Evolutionary conservation across 2,113 vertebrate genomes (phyloP).

Genomic region (Rhabdomys dilectus): DNA sequence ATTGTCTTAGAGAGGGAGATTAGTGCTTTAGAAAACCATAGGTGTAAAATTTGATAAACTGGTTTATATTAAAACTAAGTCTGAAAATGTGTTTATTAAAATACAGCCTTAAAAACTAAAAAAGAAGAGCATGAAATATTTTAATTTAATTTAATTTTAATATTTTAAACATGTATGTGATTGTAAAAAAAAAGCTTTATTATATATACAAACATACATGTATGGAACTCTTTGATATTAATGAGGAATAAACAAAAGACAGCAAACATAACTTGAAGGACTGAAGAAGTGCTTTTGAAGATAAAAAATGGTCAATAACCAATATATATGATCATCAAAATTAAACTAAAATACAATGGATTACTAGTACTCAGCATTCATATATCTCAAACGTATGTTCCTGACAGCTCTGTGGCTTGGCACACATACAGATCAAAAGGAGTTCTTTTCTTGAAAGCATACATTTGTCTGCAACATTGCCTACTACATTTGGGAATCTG

Average conservation of each 20-base stretch:
- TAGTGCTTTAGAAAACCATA: background rate
- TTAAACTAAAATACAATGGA: background rate
- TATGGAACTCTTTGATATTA: background rate
- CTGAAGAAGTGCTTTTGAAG: background rate
- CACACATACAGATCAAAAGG: background rate
- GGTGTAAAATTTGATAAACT: background rate
- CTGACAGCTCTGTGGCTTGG: background rate
- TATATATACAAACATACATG: background rate
- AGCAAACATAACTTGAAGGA: conserved; percentile 18
- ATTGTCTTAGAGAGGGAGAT: background rate
- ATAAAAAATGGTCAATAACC: background rate
- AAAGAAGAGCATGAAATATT: background rate
- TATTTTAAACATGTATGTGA: background rate
- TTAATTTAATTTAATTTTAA: background rate
- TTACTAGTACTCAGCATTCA: background rate
- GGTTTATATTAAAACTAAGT: background rate
- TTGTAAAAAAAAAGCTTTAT: background rate
- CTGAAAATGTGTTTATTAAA: conserved; percentile 31
- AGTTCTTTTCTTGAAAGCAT: background rate
- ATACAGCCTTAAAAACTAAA: background rate
- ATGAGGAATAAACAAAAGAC: conserved; percentile 1
- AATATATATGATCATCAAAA: background rate
- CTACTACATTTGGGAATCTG: background rate
- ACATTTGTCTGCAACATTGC: background rate
- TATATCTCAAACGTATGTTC: background rate